Evolutionary conservation across 2,888 invertebrate species (phyloP).

Genomic region (Pyrrhosoma nymphula): DNA sequence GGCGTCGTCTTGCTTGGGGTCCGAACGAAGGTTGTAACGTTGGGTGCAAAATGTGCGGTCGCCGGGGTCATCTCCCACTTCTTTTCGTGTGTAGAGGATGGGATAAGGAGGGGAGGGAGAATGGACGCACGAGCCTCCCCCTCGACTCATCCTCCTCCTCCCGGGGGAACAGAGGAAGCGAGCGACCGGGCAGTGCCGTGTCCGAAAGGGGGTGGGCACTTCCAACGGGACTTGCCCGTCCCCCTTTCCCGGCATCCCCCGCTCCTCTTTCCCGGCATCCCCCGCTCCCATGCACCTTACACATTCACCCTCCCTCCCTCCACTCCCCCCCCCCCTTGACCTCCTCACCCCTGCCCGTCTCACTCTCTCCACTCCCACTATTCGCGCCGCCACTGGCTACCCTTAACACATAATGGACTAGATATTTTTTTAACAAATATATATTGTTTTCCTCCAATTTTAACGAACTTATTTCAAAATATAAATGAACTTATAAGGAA

Average conservation of each 20-base stretch:
- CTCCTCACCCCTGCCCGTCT: too few relatives aligned
- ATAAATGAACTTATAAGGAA: too few relatives aligned
- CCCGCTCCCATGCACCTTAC: not conserved
- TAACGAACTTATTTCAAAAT: too few relatives aligned
- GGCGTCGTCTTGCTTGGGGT: not conserved
- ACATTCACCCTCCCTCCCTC: not conserved
- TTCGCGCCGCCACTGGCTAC: too few relatives aligned
- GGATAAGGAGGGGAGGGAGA: not conserved
- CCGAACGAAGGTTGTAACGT: not conserved
- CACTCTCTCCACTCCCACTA: too few relatives aligned
- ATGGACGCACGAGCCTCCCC: too few relatives aligned
- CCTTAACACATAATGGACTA: too few relatives aligned
- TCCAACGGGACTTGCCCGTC: not conserved
- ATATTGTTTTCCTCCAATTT: too few relatives aligned
- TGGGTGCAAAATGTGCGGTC: slow-evolving; percentile 18
- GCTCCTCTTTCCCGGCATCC: too few relatives aligned
- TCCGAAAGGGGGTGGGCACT: not conserved
- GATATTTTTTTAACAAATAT: too few relatives aligned
- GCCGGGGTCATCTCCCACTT: not conserved
- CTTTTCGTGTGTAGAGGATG: too few relatives aligned
- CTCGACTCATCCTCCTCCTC: not conserved
- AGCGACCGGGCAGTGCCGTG: not conserved
- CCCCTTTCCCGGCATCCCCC: not conserved
- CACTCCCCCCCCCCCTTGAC: too few relatives aligned
- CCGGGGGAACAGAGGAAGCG: not conserved